These are phyloP conservation scores for Cheilosia pagana DNA, from an alignment of 2,888 invertebrate species.

Conservation along the genomic window DNA sequence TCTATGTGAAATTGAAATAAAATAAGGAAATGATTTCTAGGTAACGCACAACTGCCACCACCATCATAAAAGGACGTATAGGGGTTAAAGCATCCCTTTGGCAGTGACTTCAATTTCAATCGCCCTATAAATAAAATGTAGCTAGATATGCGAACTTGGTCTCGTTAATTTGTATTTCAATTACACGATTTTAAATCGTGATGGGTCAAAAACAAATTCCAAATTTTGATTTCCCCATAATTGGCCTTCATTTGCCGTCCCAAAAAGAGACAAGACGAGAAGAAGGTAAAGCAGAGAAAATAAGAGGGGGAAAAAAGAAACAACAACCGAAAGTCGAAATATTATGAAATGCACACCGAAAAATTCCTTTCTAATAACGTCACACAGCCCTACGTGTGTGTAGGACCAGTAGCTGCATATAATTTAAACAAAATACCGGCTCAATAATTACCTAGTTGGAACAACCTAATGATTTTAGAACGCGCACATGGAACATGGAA, in stretches of 20 bases:
- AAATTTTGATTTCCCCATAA: constrained; percentile 55
- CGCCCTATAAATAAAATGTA: neutral
- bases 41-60: constrained; percentile 48
- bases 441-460: constrained; percentile 72
- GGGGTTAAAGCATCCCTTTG: constrained; percentile 36
- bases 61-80: constrained; percentile 10
- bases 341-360: constrained; percentile 56
- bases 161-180: constrained; percentile 59
- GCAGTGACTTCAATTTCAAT: constrained; percentile 25
- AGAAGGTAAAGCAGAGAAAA: neutral
- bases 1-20: constrained; percentile 66
- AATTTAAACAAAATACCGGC: constrained; percentile 74
- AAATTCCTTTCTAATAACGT: constrained; percentile 71
- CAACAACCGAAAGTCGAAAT: constrained; percentile 19
- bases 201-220: constrained; percentile 43
- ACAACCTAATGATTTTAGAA: constrained; percentile 70
- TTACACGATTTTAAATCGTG: constrained; percentile 35
- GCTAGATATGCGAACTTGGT: constrained; percentile 9
- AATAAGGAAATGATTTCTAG: constrained; percentile 70
- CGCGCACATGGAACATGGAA: constrained; percentile 70
- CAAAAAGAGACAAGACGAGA: neutral
- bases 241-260: constrained; percentile 52
- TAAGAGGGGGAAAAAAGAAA: neutral
- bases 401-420: constrained; percentile 69
- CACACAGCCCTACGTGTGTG: constrained; percentile 60